phyloP scores from a whole-genome alignment of 2,113 vertebrate genomes.

The Elgaria multicarinata region DNA sequence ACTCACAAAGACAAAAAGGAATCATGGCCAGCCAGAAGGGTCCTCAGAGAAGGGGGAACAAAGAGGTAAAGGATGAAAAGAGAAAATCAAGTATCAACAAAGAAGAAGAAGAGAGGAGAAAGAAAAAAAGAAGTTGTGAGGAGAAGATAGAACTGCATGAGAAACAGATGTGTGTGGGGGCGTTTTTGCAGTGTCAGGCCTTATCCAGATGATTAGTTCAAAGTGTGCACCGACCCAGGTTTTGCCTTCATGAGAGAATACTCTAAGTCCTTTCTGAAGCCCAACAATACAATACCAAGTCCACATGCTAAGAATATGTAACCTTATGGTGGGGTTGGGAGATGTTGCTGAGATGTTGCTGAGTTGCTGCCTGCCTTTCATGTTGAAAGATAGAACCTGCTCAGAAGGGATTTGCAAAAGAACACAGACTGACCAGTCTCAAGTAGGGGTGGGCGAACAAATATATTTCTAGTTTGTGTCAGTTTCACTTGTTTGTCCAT shows the following conservation, averaged over 20 bases:
- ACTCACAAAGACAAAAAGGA: slow-evolving; percentile 71
- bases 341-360: no score
- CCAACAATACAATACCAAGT: neutral
- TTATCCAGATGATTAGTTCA: neutral
- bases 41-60: slow-evolving; percentile 74
- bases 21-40: slow-evolving; percentile 57
- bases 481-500: neutral
- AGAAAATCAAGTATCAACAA: slow-evolving; percentile 37
- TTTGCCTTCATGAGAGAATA: neutral
- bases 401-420: no score
- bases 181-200: neutral
- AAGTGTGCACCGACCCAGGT: neutral
- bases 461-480: no score
- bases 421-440: no score
- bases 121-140: neutral
- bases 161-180: neutral
- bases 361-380: no score
- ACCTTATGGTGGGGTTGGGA: neutral
- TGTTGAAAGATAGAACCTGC: no score
- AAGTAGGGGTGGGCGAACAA: no score
- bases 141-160: neutral
- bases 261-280: neutral
- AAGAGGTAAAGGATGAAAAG: slow-evolving; percentile 57
- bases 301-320: neutral
- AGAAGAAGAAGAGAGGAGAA: neutral